Conservation (phyloP, 2,888 invertebrate genomes). For the Cryptus armator region DNA sequence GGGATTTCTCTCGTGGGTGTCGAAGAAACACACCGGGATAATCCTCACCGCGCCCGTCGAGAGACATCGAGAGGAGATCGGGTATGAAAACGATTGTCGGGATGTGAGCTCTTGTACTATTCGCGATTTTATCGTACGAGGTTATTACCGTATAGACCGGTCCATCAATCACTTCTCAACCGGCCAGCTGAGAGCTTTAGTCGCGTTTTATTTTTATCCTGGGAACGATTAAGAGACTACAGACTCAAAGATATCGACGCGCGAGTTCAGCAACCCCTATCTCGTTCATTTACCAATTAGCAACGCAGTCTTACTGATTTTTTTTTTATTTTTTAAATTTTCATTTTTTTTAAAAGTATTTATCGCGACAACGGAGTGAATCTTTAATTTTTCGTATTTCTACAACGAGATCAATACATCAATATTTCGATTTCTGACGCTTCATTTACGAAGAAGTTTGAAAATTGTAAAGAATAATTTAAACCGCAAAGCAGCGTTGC, state of each 20-base stretch:
- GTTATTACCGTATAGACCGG: not conserved
- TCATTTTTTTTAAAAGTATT: not conserved
- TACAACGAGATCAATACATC: too few relatives aligned
- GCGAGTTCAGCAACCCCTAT: not conserved
- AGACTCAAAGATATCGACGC: not conserved
- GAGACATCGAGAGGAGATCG: not conserved
- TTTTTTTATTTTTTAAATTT: not conserved
- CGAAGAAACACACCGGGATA: not conserved
- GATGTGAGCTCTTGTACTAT: conserved; percentile 6
- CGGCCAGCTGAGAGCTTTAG: not conserved
- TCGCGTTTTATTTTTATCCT: not conserved
- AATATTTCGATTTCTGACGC: too few relatives aligned
- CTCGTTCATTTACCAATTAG: not conserved
- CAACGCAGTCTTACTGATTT: not conserved
- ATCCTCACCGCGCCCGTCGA: not conserved
- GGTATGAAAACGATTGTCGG: conserved; percentile 19
- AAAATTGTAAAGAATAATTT: too few relatives aligned
- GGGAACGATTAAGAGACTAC: not conserved
- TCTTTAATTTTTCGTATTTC: not conserved
- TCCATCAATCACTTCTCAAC: conserved; percentile 7
- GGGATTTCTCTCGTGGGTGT: conserved; percentile 22
- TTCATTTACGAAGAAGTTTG: too few relatives aligned
- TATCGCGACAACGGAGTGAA: not conserved
- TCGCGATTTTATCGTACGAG: conserved; percentile 20
- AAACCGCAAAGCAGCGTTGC: too few relatives aligned